Conservation (phyloP, 92 coral and sea anemone species). For the Zoanthus gigantus region DNA sequence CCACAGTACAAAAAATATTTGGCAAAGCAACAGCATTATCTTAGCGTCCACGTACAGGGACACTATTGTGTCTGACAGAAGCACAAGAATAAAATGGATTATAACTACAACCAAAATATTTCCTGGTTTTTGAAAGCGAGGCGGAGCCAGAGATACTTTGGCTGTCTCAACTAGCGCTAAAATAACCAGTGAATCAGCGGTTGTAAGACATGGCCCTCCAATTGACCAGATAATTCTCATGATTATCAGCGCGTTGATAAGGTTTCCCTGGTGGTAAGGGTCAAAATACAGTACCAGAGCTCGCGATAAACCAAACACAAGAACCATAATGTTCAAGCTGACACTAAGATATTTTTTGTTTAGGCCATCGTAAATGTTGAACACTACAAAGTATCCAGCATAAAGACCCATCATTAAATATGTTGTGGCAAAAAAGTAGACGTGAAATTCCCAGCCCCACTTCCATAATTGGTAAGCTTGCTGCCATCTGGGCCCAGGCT, state of each 20-base stretch:
- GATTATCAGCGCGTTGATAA: conserved; percentile 63
- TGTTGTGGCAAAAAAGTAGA: conserved; percentile 76
- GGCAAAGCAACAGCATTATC: conserved; percentile 92
- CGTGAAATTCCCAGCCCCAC: conserved; percentile 87
- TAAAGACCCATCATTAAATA: conserved; percentile 81
- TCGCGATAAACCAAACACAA: conserved; percentile 79
- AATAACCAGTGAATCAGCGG: conserved; percentile 93
- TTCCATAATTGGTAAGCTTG: conserved; percentile 87
- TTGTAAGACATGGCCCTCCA: conserved; percentile 93
- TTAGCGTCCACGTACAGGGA: conserved; percentile 85
- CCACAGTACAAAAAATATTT: conserved; percentile 83
- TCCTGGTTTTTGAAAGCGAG: conserved; percentile 71
- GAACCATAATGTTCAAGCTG: conserved; percentile 87
- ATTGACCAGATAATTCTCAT: conserved; percentile 95
- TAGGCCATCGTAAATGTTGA: conserved; percentile 89
- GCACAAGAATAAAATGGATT: conserved; percentile 79
- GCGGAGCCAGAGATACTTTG: conserved; percentile 75
- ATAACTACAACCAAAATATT: conserved; percentile 66
- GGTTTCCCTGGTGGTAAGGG: conserved; percentile 92
- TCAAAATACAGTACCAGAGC: conserved; percentile 87
- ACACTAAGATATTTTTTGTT: conserved; percentile 82
- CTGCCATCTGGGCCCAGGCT: conserved; percentile 95
- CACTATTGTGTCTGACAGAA: conserved; percentile 78
- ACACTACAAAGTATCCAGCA: conserved; percentile 81
- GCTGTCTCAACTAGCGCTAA: conserved; percentile 92